phyloP scores from a whole-genome alignment of 2,888 invertebrate genomes.

The Folsomia manolachei region DNA sequence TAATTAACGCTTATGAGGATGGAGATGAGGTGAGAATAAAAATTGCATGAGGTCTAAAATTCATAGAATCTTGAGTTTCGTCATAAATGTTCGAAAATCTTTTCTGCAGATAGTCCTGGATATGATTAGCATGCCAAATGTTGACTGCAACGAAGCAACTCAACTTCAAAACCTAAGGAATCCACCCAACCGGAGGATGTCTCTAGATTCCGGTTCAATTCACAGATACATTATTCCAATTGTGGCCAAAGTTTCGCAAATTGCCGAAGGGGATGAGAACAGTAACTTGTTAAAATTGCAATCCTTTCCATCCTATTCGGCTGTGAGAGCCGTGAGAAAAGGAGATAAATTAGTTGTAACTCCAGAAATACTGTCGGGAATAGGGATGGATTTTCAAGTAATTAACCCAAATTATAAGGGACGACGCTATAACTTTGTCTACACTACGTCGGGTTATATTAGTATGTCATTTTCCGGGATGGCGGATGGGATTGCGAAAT shows the following conservation, averaged over 20 bases:
- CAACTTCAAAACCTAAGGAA: conserved; percentile 24
- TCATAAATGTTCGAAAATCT: background rate
- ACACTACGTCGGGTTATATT: conserved; percentile 54
- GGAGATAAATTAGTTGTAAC: conserved; percentile 51
- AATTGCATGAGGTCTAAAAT: background rate
- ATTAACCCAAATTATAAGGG: conserved; percentile 54
- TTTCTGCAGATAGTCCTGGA: conserved; percentile 52
- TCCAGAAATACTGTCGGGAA: conserved; percentile 42
- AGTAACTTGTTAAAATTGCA: conserved; percentile 21
- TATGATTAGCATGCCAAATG: conserved; percentile 49
- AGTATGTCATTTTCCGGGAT: conserved; percentile 33
- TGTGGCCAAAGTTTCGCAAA: conserved; percentile 14
- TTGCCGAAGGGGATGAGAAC: conserved; percentile 12
- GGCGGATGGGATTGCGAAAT: conserved; percentile 54
- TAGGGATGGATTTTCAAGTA: conserved; percentile 56
- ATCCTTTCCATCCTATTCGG: conserved; percentile 48
- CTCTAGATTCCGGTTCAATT: conserved; percentile 28
- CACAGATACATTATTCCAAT: conserved; percentile 33
- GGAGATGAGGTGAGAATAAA: conserved; percentile 52
- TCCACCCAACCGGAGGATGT: background rate
- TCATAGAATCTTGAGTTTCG: conserved; percentile 2
- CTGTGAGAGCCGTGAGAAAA: conserved; percentile 53
- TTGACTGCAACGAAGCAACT: conserved; percentile 30
- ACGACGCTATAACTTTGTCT: conserved; percentile 56
- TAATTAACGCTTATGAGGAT: conserved; percentile 58